phyloP scores from a whole-genome alignment of 2,888 invertebrate species.

The Caenorhabditis zanzibari region DNA sequence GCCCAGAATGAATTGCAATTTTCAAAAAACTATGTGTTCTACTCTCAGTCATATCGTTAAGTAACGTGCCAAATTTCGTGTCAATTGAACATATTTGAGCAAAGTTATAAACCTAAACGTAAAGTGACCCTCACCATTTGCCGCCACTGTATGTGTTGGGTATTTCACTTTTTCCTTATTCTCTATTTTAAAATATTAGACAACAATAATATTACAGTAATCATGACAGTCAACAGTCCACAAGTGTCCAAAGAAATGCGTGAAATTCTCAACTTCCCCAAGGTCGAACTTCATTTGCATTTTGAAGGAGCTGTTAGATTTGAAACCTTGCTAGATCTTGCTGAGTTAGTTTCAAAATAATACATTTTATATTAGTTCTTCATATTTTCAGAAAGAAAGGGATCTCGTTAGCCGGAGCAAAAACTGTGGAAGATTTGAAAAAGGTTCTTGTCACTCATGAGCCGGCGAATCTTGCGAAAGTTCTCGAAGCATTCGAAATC shows the following conservation, averaged over 20 bases:
- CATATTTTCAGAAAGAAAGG: slow-evolving; percentile 80
- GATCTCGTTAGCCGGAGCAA: slow-evolving; percentile 82
- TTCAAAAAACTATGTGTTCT: too few species aligned
- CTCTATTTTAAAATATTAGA: neutral
- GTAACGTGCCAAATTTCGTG: too few species aligned
- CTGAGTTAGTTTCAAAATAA: slow-evolving; percentile 79
- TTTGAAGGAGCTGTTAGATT: slow-evolving; percentile 86
- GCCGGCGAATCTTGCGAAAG: slow-evolving; percentile 84
- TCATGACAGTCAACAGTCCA: slow-evolving; percentile 50
- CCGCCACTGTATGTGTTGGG: too few species aligned
- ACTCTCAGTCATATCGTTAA: too few species aligned
- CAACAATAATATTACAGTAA: neutral
- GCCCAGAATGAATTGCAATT: too few species aligned
- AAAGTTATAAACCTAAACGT: too few species aligned
- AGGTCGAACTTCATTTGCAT: slow-evolving; percentile 86
- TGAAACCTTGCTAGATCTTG: slow-evolving; percentile 85
- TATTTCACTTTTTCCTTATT: neutral
- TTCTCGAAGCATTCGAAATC: slow-evolving; percentile 84
- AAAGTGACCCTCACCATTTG: too few species aligned
- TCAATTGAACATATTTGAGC: too few species aligned
- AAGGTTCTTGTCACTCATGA: slow-evolving; percentile 84
- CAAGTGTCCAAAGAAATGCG: slow-evolving; percentile 60
- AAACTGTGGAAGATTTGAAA: slow-evolving; percentile 84
- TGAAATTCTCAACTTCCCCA: slow-evolving; percentile 65
- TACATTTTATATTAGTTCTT: neutral